phyloP scores from a whole-genome alignment of 2,888 invertebrate genomes.

The Tuberolachnus salignus region DNA sequence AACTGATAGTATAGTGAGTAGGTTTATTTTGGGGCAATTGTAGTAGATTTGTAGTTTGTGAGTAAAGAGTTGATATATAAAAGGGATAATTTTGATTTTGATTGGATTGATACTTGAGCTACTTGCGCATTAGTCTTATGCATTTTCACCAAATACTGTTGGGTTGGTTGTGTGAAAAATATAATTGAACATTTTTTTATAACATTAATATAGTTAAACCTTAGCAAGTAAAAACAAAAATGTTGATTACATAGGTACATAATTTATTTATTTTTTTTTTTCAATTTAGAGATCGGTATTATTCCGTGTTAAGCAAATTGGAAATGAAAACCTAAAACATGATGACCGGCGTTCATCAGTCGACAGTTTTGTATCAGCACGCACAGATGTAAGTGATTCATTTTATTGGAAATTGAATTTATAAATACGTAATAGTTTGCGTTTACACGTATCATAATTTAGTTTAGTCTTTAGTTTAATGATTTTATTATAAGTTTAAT shows the following conservation, averaged over 20 bases:
- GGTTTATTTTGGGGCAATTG: no score
- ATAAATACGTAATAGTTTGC: not conserved
- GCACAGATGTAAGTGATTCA: constrained; percentile 61
- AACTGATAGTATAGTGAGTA: no score
- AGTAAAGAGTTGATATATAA: no score
- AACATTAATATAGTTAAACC: no score
- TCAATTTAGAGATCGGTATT: constrained; percentile 71
- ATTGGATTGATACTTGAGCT: no score
- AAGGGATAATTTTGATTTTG: no score
- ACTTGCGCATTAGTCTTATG: no score
- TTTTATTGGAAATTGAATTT: not conserved
- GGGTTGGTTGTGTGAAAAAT: no score
- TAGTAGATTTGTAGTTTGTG: no score
- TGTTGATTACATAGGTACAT: not conserved
- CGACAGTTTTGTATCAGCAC: constrained; percentile 95
- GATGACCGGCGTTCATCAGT: constrained; percentile 72
- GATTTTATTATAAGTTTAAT: no score
- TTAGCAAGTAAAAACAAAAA: not conserved
- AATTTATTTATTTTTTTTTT: not conserved
- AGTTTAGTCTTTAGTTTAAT: not conserved
- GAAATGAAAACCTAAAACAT: constrained; percentile 64
- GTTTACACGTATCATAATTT: not conserved
- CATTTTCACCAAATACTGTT: no score
- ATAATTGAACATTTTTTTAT: no score
- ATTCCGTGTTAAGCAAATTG: constrained; percentile 76